Evolutionary conservation across 1,140 invertebrate species (phyloP), one percentile per base, ranked within the genome.

Genomic region (Dendrolimus punctatus): DNA sequence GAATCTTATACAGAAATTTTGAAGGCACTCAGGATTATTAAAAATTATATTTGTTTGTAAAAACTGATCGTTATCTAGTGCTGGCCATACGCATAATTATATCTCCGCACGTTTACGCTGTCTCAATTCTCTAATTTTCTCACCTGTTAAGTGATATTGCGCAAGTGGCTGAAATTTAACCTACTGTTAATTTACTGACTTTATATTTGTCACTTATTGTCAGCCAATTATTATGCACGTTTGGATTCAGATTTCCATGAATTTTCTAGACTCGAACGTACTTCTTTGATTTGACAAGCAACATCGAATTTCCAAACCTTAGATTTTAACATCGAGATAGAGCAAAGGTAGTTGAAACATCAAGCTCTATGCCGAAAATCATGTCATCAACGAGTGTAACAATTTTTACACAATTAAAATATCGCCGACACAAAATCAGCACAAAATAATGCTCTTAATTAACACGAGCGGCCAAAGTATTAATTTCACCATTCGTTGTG

Each of bases 401-500:
- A 49, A 40, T 9, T 51, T 39, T 38, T 43, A 58, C 53, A 50
- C 53, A 58, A 62, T 58, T 58, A 58, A 62, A 57, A 62, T 50
- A 57, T 55, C 52, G 49, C 10, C 40, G 50, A 44, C 57, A 55
- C 55, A 58, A 62, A 58, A 55, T 55, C 55, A 42, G 47, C 53
- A 57, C 58, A 66, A 66, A 70, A 70, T 65, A 70, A 73, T 64
- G 54, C 58, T 68, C 64, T 68, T 81, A 81, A 85, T 84, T 81
- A 81, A 82, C 75, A 76, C 66, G 68, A 73, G 62, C 79, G 71
- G 73, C 73, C 67, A 82, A 82, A 86, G 79, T 86, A 86, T 86
- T 84, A 84, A 80, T 82, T 86, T 83, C 78, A 73, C 71, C 76
- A 81, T 82, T 82, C 84, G 83, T 80, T 81, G 72, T 80, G 76